Conservation (phyloP, 2,888 invertebrate genomes). For the Perizoma flavofasciatum region DNA sequence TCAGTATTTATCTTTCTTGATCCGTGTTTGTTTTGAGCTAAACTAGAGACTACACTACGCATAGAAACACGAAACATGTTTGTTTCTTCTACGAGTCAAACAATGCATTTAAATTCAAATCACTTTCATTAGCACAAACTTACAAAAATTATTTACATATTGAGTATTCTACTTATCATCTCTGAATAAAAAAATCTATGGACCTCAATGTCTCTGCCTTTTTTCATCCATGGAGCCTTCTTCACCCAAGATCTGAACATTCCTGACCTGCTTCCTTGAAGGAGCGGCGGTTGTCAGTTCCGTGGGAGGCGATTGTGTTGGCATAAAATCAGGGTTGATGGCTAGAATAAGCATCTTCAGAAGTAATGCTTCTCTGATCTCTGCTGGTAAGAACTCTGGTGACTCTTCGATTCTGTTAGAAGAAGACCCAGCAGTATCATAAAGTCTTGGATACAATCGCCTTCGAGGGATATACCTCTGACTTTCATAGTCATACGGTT, state of each 20-base stretch:
- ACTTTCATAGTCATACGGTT: slow-evolving; percentile 74
- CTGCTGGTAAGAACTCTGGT: slow-evolving; percentile 86
- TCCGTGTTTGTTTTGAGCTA: too few relatives aligned
- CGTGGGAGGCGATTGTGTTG: slow-evolving; percentile 70
- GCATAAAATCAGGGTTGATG: slow-evolving; percentile 85
- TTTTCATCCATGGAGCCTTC: slow-evolving; percentile 76
- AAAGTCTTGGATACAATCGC: slow-evolving; percentile 64
- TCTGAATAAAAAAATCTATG: slow-evolving; percentile 49
- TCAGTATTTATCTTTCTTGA: too few relatives aligned
- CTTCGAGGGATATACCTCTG: slow-evolving; percentile 75
- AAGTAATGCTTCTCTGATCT: slow-evolving; percentile 88
- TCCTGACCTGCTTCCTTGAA: slow-evolving; percentile 85
- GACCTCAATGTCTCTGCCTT: slow-evolving; percentile 59
- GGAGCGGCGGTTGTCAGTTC: slow-evolving; percentile 79
- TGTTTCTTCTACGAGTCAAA: slow-evolving; percentile 4
- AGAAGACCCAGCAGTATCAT: slow-evolving; percentile 69
- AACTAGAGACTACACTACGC: too few relatives aligned
- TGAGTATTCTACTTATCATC: slow-evolving; percentile 61
- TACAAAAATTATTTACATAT: slow-evolving; percentile 67
- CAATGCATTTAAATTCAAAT: slow-evolving; percentile 34
- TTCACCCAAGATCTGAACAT: slow-evolving; percentile 89
- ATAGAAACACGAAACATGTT: too few relatives aligned
- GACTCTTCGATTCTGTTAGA: slow-evolving; percentile 75
- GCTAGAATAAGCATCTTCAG: slow-evolving; percentile 89
- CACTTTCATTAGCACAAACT: slow-evolving; percentile 56